Evolutionary conservation across 2,113 vertebrate species (phyloP).

Genomic region (Pseudois nayaur): DNA sequence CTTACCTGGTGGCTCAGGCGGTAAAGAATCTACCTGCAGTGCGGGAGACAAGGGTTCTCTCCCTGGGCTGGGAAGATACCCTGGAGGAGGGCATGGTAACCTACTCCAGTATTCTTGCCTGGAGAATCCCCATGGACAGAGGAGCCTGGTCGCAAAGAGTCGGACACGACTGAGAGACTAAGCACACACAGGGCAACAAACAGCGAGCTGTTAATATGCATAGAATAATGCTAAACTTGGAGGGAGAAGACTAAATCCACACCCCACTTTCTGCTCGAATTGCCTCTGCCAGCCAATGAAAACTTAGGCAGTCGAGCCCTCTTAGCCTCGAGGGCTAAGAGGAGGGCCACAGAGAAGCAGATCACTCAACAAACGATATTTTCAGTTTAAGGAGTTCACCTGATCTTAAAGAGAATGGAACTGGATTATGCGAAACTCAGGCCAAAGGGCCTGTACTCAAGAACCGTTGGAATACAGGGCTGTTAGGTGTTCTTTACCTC

Average conservation of each 20-base stretch:
- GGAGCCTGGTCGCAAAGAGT: not conserved
- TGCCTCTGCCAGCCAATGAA: not conserved
- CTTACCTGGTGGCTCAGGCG: not conserved
- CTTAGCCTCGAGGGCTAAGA: not conserved
- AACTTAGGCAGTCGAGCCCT: not conserved
- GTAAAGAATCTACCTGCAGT: not conserved
- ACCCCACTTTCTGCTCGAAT: not conserved
- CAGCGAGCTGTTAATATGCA: not conserved
- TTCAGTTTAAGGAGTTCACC: not conserved
- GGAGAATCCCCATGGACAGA: not conserved
- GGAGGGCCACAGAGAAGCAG: not conserved
- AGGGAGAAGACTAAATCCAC: not conserved
- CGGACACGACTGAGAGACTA: not conserved
- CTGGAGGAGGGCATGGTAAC: not conserved
- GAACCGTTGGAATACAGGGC: not conserved
- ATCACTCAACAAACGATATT: not conserved
- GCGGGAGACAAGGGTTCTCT: not conserved
- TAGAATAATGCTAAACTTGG: not conserved
- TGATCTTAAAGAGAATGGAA: not conserved
- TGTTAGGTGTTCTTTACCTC: not conserved
- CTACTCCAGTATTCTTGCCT: not conserved
- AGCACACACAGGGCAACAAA: not conserved
- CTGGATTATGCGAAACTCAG: not conserved
- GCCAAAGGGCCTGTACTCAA: not conserved
- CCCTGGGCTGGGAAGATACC: not conserved